Conservation (phyloP, 1,140 invertebrate species). For the Periplaneta americana region DNA sequence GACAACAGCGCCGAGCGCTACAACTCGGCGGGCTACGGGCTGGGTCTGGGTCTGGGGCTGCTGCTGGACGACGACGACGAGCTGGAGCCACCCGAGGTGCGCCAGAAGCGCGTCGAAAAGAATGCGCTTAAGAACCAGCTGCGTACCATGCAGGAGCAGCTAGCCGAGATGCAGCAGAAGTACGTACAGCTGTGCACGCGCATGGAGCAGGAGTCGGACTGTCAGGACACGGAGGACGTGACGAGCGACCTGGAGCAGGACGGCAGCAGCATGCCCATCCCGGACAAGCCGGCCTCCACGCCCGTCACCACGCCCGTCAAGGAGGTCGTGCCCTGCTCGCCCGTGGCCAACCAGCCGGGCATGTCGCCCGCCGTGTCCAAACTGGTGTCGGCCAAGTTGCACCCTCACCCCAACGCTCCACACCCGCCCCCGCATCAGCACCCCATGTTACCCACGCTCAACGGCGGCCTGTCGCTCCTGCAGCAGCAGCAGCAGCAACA, state of each 20-base stretch:
- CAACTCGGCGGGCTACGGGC: slow-evolving; percentile 29
- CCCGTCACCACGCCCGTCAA: slow-evolving; percentile 42
- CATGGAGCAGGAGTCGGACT: slow-evolving; percentile 69
- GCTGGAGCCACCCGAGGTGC: slow-evolving; percentile 62
- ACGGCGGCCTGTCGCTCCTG: slow-evolving; percentile 46
- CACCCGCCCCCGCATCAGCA: slow-evolving; percentile 13
- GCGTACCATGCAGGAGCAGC: slow-evolving; percentile 79
- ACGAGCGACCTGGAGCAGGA: slow-evolving; percentile 59
- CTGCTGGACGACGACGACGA: slow-evolving; percentile 61
- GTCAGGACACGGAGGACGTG: slow-evolving; percentile 67
- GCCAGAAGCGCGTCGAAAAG: slow-evolving; percentile 78
- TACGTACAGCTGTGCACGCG: slow-evolving; percentile 80
- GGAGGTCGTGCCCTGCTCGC: slow-evolving; percentile 39
- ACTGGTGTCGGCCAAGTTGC: slow-evolving; percentile 58
- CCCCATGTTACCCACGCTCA: slow-evolving; percentile 39
- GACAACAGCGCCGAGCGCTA: slow-evolving; percentile 66
- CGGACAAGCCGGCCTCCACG: slow-evolving; percentile 41
- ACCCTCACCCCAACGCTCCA: slow-evolving; percentile 30
- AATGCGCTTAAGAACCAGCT: slow-evolving; percentile 79
- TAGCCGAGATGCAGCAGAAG: slow-evolving; percentile 86
- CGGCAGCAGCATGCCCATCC: slow-evolving; percentile 41
- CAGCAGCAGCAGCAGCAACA: slow-evolving; percentile 29
- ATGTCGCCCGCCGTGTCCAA: slow-evolving; percentile 64
- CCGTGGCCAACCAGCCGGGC: slow-evolving; percentile 47
- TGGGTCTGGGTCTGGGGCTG: slow-evolving; percentile 38